phyloP scores from a whole-genome alignment of 2,797 vertebrate species.

The Cryptoblepharus egeriae region DNA sequence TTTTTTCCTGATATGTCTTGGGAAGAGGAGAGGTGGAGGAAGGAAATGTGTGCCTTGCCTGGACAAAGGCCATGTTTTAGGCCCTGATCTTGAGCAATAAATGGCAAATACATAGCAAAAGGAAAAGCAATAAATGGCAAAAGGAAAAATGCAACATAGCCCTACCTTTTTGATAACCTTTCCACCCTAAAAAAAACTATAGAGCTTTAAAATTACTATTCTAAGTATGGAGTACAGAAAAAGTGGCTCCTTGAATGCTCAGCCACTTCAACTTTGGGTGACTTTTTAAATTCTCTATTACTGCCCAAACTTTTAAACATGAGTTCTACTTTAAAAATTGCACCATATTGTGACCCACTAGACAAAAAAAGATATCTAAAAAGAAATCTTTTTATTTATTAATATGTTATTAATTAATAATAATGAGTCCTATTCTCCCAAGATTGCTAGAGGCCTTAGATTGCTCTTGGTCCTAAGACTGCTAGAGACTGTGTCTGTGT shows the following conservation, averaged over 20 bases:
- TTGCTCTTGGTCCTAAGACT: too few relatives aligned
- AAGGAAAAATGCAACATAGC: constrained; percentile 30
- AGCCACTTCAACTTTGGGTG: not conserved
- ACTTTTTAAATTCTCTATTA: not conserved
- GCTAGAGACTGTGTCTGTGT: too few relatives aligned
- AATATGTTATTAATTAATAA: too few relatives aligned
- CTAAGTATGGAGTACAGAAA: constrained; percentile 17
- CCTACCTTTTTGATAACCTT: constrained; percentile 42
- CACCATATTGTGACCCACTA: too few relatives aligned
- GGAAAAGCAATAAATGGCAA: constrained; percentile 46
- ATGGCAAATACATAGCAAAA: too few relatives aligned
- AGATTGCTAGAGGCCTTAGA: too few relatives aligned
- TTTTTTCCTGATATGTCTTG: constrained; percentile 1
- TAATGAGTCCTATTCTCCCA: too few relatives aligned
- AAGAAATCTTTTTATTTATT: too few relatives aligned
- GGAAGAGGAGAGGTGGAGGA: constrained; percentile 31
- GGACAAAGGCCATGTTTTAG: constrained; percentile 55
- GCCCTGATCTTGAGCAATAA: constrained; percentile 45
- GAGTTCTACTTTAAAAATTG: too few relatives aligned
- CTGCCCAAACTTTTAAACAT: not conserved
- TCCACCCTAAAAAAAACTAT: not conserved
- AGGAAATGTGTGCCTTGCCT: constrained; percentile 38
- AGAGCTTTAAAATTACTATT: constrained; percentile 41
- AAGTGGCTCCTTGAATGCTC: not conserved
- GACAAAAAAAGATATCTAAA: too few relatives aligned